Conservation (phyloP, 2,113 vertebrate genomes). For the Menura novaehollandiae region DNA sequence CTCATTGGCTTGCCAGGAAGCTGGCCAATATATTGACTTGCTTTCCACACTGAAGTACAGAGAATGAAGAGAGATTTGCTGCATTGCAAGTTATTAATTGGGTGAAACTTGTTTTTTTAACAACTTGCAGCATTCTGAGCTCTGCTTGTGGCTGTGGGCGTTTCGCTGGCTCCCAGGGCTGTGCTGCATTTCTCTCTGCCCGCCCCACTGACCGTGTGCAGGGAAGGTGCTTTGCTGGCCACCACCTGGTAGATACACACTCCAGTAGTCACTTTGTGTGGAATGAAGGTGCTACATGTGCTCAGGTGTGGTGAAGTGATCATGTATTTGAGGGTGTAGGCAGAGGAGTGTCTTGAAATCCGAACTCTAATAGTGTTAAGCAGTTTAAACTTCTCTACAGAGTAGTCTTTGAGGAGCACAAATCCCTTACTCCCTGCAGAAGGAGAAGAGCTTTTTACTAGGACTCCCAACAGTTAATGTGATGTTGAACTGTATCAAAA, state of each 20-base stretch:
- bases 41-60: not conserved
- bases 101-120: not conserved
- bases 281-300: not conserved
- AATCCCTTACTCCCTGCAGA: not conserved
- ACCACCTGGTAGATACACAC: not conserved
- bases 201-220: rapidly evolving
- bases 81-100: not conserved
- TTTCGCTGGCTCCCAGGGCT: not conserved
- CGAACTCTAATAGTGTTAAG: not conserved
- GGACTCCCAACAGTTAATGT: not conserved
- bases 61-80: not conserved
- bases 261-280: not conserved
- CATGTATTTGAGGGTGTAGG: not conserved
- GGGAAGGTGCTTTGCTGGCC: not conserved
- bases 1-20: not conserved
- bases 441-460: not conserved
- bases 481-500: not conserved
- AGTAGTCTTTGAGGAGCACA: not conserved
- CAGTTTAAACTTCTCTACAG: not conserved
- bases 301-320: not conserved
- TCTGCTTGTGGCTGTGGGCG: rapidly evolving
- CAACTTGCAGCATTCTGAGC: not conserved
- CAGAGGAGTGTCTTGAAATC: not conserved
- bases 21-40: not conserved
- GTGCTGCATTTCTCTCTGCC: not conserved